phyloP scores from a whole-genome alignment of 2,113 vertebrate genomes.

The Oryzias woworae region DNA sequence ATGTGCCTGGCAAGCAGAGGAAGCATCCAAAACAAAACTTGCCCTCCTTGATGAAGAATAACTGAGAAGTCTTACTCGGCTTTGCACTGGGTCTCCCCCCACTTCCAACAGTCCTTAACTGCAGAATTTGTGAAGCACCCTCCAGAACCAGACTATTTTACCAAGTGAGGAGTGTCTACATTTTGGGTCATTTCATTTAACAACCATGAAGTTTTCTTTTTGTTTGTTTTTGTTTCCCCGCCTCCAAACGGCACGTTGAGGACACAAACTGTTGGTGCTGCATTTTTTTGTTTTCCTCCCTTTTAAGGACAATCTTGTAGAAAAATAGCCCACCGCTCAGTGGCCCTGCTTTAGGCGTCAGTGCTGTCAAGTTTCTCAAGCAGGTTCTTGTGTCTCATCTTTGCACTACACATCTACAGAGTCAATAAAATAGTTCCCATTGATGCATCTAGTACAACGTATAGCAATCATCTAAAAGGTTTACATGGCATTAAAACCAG shows the following conservation, averaged over 20 bases:
- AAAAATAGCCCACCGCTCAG: constrained; percentile 59
- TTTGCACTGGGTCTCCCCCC: constrained; percentile 69
- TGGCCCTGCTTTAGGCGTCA: constrained; percentile 55
- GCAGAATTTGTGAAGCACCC: constrained; percentile 81
- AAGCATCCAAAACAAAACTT: constrained; percentile 46
- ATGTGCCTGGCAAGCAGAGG: constrained; percentile 62
- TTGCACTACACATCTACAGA: constrained; percentile 75
- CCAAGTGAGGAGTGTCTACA: constrained; percentile 1
- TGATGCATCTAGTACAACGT: constrained; percentile 30
- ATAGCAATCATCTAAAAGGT: constrained; percentile 53
- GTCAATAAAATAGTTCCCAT: constrained; percentile 38
- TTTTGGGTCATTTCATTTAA: constrained; percentile 29
- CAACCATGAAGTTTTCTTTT: constrained; percentile 25
- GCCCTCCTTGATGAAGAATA: constrained; percentile 45
- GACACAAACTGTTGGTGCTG: constrained; percentile 79
- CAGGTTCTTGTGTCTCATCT: constrained; percentile 71
- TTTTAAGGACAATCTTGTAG: constrained; percentile 91
- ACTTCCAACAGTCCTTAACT: constrained; percentile 74
- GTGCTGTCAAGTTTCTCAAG: constrained; percentile 56
- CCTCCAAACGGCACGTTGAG: constrained; percentile 47
- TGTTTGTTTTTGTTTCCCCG: not conserved
- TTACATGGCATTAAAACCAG: constrained; percentile 32
- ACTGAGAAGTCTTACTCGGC: constrained; percentile 68
- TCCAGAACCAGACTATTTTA: constrained; percentile 49
- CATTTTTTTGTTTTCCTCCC: constrained; percentile 69